Conservation (phyloP, 2,888 invertebrate genomes). For the Agrochola lychnidis region DNA sequence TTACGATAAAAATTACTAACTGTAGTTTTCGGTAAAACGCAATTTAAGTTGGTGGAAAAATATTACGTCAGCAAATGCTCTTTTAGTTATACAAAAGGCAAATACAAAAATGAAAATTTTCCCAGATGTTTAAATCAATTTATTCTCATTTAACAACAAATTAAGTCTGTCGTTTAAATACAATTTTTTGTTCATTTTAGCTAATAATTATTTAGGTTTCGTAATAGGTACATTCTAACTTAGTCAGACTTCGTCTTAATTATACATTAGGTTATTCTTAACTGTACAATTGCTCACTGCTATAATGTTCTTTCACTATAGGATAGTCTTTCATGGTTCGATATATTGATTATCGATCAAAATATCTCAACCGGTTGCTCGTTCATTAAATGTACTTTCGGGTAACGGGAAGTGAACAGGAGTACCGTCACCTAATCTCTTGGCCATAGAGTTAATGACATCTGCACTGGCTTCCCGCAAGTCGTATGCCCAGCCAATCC, state of each 20-base stretch:
- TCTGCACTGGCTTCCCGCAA: conserved; percentile 84
- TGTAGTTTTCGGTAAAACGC: too few relatives aligned
- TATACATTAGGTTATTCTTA: neutral
- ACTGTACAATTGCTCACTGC: conserved; percentile 11
- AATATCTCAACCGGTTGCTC: conserved; percentile 59
- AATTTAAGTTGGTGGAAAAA: too few relatives aligned
- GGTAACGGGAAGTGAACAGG: conserved; percentile 81
- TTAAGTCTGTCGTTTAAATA: neutral
- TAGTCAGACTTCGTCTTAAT: conserved; percentile 26
- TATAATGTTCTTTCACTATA: conserved; percentile 12
- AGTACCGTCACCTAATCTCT: conserved; percentile 86
- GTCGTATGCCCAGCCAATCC: conserved; percentile 87
- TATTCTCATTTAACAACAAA: conserved; percentile 18
- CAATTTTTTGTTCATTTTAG: neutral
- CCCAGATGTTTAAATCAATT: neutral
- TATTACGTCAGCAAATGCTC: too few relatives aligned
- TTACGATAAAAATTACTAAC: too few relatives aligned
- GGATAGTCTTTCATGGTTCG: neutral
- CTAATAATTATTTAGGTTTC: neutral
- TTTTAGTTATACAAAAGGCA: neutral
- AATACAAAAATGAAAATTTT: neutral
- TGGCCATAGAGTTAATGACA: conserved; percentile 84
- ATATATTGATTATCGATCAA: neutral
- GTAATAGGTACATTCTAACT: conserved; percentile 15
- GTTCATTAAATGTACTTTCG: conserved; percentile 56